Evolutionary conservation across 2,888 invertebrate genomes (phyloP).

Genomic region (Ctena decussata): DNA sequence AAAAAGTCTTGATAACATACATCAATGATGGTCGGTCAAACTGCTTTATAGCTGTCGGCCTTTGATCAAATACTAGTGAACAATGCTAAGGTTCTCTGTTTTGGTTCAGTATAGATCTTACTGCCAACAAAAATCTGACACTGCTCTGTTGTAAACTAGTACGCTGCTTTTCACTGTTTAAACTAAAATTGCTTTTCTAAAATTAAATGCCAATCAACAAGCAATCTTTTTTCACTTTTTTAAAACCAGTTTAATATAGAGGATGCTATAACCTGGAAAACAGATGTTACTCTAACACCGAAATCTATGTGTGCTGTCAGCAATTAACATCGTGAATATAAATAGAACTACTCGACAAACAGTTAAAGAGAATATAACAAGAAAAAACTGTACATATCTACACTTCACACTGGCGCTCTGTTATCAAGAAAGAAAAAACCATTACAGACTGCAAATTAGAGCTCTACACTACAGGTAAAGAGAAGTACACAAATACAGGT

Average conservation of each 20-base stretch:
- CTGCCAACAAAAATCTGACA: too few species aligned
- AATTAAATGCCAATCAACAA: too few species aligned
- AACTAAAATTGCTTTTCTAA: too few species aligned
- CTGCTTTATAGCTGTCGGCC: too few species aligned
- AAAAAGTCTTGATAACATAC: too few species aligned
- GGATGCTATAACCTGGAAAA: not conserved
- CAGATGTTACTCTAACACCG: not conserved
- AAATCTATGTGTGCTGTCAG: constrained; percentile 2
- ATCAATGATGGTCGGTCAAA: too few species aligned
- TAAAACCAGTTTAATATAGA: not conserved
- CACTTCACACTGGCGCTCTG: not conserved
- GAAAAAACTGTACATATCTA: constrained; percentile 14
- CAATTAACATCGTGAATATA: constrained; percentile 12
- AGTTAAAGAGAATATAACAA: constrained; percentile 14
- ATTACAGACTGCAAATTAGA: constrained; percentile 1
- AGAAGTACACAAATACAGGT: constrained; percentile 57
- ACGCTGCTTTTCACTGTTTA: too few species aligned
- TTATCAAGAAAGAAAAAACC: not conserved
- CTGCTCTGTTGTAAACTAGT: too few species aligned
- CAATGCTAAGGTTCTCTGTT: too few species aligned
- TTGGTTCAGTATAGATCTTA: too few species aligned
- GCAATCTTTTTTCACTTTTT: not conserved
- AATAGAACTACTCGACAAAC: constrained; percentile 14
- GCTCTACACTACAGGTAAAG: constrained; percentile 47
- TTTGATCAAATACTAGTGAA: too few species aligned